These are phyloP conservation scores for Pelmatolapia mariae DNA, from an alignment of 2,113 vertebrate species.

Conservation along the genomic window DNA sequence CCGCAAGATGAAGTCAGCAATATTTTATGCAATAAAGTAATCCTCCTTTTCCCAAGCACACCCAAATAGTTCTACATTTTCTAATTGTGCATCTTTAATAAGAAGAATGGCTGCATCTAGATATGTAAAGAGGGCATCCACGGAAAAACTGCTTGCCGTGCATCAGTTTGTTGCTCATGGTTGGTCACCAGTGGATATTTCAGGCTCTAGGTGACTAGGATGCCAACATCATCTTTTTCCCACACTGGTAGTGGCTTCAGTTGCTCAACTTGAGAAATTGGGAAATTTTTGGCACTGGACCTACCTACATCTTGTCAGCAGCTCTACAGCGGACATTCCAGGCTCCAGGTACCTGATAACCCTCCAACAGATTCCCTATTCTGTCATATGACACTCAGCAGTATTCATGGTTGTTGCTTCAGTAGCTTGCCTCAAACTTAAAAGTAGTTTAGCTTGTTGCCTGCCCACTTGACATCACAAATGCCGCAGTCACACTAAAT, in stretches of 20 bases:
- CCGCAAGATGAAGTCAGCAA: not conserved
- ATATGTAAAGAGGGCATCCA: not conserved
- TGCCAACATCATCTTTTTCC: not conserved
- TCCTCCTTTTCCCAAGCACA: accelerated
- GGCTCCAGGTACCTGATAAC: not conserved
- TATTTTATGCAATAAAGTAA: not conserved
- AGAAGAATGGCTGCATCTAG: not conserved
- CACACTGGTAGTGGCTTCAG: not conserved
- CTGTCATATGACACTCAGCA: not conserved
- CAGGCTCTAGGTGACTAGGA: not conserved
- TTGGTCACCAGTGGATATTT: not conserved
- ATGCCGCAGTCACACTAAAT: not conserved
- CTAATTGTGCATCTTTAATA: not conserved
- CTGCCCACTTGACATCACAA: not conserved
- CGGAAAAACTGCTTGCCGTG: not conserved
- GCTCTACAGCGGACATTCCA: not conserved
- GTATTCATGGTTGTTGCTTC: not conserved
- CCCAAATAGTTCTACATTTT: accelerated
- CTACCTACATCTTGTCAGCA: not conserved
- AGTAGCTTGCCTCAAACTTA: not conserved
- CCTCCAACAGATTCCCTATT: not conserved
- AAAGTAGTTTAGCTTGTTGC: not conserved
- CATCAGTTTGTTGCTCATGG: not conserved
- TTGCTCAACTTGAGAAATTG: not conserved
- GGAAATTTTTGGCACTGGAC: not conserved